Evolutionary conservation across 2,113 vertebrate genomes (phyloP).

Genomic region (Rhagologus leucostigma): DNA sequence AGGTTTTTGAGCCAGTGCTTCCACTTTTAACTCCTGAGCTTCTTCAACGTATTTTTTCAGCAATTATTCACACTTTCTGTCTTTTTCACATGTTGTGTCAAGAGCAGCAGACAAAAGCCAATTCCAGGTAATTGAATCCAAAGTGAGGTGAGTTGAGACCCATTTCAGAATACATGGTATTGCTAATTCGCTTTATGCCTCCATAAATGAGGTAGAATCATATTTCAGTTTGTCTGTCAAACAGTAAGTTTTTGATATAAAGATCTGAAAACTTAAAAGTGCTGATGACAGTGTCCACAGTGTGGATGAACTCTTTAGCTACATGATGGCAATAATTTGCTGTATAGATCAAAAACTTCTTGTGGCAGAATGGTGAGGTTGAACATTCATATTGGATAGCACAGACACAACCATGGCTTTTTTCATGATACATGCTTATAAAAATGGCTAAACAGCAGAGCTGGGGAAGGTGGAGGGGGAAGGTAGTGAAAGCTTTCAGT

Average conservation of each 20-base stretch:
- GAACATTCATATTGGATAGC: background rate
- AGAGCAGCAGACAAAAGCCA: background rate
- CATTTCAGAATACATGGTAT: background rate
- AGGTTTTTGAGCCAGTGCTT: background rate
- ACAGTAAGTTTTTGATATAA: background rate
- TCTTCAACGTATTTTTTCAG: background rate
- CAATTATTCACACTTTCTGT: background rate
- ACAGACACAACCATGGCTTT: background rate
- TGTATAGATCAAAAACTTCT: background rate
- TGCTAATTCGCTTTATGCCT: background rate
- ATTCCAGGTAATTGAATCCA: background rate
- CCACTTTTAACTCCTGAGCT: background rate
- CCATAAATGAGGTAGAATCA: background rate
- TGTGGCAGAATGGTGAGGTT: background rate
- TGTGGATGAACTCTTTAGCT: background rate
- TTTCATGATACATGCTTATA: background rate
- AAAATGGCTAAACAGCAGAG: background rate
- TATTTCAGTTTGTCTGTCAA: background rate
- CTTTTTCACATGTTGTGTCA: background rate
- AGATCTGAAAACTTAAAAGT: background rate
- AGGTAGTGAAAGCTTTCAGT: background rate
- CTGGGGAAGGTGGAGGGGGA: background rate
- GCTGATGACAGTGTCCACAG: background rate
- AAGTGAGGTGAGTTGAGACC: background rate
- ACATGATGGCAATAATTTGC: background rate